Evolutionary conservation across 2,113 vertebrate species (phyloP), one percentile per base, ranked within the genome.

Genomic region (Anoplopoma fimbria): DNA sequence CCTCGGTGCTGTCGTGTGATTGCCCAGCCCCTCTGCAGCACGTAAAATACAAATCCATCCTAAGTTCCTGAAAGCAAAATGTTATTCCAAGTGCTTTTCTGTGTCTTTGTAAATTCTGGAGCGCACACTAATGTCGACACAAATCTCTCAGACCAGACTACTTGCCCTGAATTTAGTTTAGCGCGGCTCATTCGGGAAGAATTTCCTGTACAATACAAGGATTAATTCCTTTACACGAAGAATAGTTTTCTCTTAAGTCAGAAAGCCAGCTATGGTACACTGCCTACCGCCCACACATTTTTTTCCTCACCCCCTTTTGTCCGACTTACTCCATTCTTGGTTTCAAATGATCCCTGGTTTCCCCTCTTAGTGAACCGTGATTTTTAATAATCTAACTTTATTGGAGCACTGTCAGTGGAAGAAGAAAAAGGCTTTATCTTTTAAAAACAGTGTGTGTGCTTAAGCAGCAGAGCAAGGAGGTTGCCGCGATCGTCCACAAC

Each of bases 41-140:
- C 57, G 29, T n/a, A 49, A 77, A 77, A 87, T 64, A 87, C 75
- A 86, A 89, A 85, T 83, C 83, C 76, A 71, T 6, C 82, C 45
- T 12, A 83, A 57, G 38, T 87, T 88, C 74, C 73, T 65, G 68
- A 83, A 69, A 84, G 69, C 38, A 81, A 77, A 87, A 73, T 71
- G 64, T 70, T 75, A 86, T 89, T 87, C 82, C 63, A 75, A 90
- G 83, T 89, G 88, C 83, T 90, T 91, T 87, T 69, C 6, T 15
- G 62, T 84, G 78, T 84, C 81, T 75, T 69, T 53, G 49, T 70
- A 80, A 82, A 84, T 84, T 84, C 62, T 75, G 6, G 2, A 75
- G 36, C 45, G 3, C n/a, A 1, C 55, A 23, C 76, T 45, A 55
- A 84, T 60, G 76, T 82, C n/a, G 49, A 78, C 51, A 51, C 75